Percentiles rank a stretch among this genome's conserved stretches.
Conservation (phyloP, 2,113 vertebrate genomes). For the Misgurnus mizolepis region DNA sequence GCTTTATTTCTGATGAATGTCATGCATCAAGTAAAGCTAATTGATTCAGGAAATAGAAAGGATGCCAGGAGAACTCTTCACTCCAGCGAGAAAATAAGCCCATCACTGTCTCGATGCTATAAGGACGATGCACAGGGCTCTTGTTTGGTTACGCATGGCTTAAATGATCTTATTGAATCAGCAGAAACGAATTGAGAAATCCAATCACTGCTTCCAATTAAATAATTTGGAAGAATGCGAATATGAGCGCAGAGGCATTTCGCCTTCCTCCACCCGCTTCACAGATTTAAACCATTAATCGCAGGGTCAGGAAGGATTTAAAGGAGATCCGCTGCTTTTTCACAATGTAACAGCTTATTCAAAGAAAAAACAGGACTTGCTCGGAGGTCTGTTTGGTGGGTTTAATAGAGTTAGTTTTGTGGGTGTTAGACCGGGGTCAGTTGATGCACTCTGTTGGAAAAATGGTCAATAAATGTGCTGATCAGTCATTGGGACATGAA, state of each 20-base stretch:
- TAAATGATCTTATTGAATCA: constrained; percentile 84
- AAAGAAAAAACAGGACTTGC: constrained; percentile 35
- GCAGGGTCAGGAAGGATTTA: constrained; percentile 55
- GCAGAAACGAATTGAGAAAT: constrained; percentile 79
- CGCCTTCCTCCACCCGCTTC: not conserved
- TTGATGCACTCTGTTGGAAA: too few species aligned
- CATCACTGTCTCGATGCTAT: constrained; percentile 77
- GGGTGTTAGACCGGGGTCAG: not conserved
- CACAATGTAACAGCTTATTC: constrained; percentile 63
- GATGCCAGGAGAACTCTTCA: constrained; percentile 74
- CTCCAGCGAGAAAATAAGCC: constrained; percentile 70
- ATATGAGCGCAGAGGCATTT: constrained; percentile 70
- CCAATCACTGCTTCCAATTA: constrained; percentile 81
- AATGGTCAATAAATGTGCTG: too few species aligned
- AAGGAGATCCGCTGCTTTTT: constrained; percentile 54
- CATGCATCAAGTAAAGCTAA: constrained; percentile 72
- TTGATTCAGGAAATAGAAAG: constrained; percentile 80
- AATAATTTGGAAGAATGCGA: constrained; percentile 82
- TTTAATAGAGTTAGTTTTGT: not conserved
- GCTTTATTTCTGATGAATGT: constrained; percentile 65
- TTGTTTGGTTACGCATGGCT: constrained; percentile 70
- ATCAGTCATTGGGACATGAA: too few species aligned
- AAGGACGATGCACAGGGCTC: constrained; percentile 75
- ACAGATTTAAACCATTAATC: constrained; percentile 69
- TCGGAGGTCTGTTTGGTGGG: not conserved